Conservation (phyloP, 2,797 vertebrate species). For the Lemur catta region DNA sequence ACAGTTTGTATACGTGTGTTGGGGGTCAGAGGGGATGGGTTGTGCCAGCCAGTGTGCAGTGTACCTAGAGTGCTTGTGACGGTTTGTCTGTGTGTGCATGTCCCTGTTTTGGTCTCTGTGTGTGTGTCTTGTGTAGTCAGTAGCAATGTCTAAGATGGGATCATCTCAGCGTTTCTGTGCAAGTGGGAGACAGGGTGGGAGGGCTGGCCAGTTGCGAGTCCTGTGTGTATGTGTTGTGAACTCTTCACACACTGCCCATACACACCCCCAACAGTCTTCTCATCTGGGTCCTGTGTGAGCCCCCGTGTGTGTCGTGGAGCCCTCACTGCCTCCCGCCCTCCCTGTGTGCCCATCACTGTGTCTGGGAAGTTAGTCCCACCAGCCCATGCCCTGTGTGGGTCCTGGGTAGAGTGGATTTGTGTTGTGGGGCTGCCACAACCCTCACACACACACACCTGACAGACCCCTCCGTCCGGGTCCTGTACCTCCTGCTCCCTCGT, state of each 20-base stretch:
- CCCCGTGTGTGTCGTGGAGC: background rate
- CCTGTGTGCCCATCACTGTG: background rate
- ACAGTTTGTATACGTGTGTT: background rate
- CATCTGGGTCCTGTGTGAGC: background rate
- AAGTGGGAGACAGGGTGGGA: background rate
- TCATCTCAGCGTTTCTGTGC: background rate
- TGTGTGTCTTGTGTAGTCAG: background rate
- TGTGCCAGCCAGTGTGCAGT: background rate
- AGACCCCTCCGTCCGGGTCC: background rate
- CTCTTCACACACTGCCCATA: background rate
- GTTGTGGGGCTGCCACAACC: background rate
- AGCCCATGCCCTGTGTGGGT: background rate
- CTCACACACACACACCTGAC: background rate
- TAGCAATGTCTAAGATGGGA: background rate
- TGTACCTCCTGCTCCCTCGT: background rate
- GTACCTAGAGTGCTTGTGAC: background rate
- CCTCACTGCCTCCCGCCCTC: background rate
- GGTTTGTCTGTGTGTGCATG: background rate
- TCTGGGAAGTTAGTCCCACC: background rate
- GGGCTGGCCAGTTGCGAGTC: background rate
- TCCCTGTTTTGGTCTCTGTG: background rate
- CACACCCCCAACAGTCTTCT: no score
- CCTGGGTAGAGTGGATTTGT: background rate
- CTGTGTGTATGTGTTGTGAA: background rate
- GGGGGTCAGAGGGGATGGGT: background rate